phyloP scores from a whole-genome alignment of 2,113 vertebrate species.

The Calyptommatus sinebrachiatus region DNA sequence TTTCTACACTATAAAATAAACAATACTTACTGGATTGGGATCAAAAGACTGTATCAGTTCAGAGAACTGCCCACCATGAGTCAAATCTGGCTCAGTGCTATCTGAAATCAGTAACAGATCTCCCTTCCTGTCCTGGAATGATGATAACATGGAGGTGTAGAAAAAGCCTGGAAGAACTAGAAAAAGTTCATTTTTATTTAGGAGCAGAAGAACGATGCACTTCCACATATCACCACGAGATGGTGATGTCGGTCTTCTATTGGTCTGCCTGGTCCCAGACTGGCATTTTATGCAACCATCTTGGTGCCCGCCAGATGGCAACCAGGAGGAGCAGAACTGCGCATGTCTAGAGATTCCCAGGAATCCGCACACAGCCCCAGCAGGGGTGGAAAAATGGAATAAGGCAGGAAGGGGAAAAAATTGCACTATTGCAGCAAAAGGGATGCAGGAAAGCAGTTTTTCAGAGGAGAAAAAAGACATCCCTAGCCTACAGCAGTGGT shows the following conservation, averaged over 20 bases:
- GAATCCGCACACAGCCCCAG: neutral
- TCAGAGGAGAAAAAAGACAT: neutral
- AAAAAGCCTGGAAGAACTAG: too few relatives aligned
- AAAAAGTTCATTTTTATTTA: neutral
- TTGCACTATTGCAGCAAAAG: neutral
- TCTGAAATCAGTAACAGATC: too few relatives aligned
- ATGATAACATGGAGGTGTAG: too few relatives aligned
- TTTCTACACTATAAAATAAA: too few relatives aligned
- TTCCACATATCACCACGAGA: slow-evolving; percentile 48
- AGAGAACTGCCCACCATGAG: too few relatives aligned
- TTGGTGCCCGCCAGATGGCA: slow-evolving; percentile 14
- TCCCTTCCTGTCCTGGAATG: too few relatives aligned
- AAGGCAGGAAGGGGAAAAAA: too few relatives aligned
- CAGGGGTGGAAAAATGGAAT: neutral
- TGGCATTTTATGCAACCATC: slow-evolving; percentile 21
- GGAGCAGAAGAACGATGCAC: neutral
- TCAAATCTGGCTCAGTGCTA: too few relatives aligned
- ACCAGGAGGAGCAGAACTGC: slow-evolving; percentile 18
- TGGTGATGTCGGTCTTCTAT: slow-evolving; percentile 48
- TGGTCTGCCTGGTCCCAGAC: neutral
- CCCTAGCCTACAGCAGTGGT: too few relatives aligned
- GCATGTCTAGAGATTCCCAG: slow-evolving; percentile 23
- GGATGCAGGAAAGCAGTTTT: too few relatives aligned
- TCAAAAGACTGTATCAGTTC: too few relatives aligned
- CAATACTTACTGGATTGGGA: too few relatives aligned